phyloP scores from a whole-genome alignment of 2,888 invertebrate species.

The Hetaerina titia region DNA sequence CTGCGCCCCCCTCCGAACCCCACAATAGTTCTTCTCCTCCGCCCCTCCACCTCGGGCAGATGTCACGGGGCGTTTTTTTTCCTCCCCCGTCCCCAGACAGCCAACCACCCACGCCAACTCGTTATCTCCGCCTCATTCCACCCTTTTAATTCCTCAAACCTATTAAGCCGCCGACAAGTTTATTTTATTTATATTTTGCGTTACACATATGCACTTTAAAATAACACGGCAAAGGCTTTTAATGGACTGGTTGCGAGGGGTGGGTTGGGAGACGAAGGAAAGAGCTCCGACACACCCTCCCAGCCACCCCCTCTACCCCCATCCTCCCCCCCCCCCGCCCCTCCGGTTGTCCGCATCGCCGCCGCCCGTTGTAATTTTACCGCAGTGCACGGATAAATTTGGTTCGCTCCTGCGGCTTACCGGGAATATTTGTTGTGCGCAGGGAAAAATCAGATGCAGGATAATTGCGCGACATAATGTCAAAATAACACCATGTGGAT shows the following conservation, averaged over 20 bases:
- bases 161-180: conserved; percentile 5
- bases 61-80: conserved; percentile 1
- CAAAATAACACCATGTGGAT: no score
- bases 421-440: no score
- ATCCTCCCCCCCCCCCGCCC: no score
- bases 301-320: no score
- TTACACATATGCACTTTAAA: conserved; percentile 5
- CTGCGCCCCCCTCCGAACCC: not conserved
- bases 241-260: not conserved
- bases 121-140: conserved; percentile 6
- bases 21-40: not conserved
- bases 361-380: no score
- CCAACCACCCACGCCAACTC: not conserved
- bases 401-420: no score
- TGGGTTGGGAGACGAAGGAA: not conserved
- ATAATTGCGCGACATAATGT: no score
- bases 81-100: not conserved
- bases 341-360: no score
- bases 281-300: no score
- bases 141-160: conserved; percentile 9
- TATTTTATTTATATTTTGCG: not conserved
- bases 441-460: no score
- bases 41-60: not conserved
- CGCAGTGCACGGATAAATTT: no score
- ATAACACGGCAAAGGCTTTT: conserved; percentile 9